These are phyloP conservation scores for Papilio polyxenes DNA, from an alignment of 1,140 invertebrate genomes.

Conservation along the genomic window DNA sequence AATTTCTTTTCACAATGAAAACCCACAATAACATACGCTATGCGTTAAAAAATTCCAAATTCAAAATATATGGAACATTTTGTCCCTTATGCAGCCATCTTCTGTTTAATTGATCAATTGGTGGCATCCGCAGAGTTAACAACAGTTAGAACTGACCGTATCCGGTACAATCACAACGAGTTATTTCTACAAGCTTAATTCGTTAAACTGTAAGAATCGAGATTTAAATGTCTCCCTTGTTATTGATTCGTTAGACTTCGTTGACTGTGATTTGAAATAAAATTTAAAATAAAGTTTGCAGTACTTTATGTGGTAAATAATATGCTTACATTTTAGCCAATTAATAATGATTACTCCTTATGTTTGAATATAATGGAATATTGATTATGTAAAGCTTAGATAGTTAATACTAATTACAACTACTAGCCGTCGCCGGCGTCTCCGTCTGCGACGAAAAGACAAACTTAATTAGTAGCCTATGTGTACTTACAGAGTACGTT, in stretches of 20 bases:
- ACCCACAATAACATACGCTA: background rate
- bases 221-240: constrained; percentile 54
- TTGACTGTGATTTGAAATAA: background rate
- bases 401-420: too few relatives aligned
- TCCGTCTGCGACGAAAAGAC: too few relatives aligned
- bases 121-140: constrained; percentile 63
- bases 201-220: constrained; percentile 48
- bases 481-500: too few relatives aligned
- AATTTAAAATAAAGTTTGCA: too few relatives aligned
- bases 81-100: constrained; percentile 28
- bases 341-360: too few relatives aligned
- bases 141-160: constrained; percentile 54
- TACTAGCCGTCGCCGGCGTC: too few relatives aligned
- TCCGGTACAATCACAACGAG: constrained; percentile 47
- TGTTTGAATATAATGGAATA: too few relatives aligned
- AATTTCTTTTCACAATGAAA: background rate
- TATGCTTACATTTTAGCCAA: too few relatives aligned
- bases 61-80: constrained; percentile 1
- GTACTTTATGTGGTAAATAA: too few relatives aligned
- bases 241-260: constrained; percentile 33
- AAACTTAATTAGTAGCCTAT: too few relatives aligned
- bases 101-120: constrained; percentile 68
- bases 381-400: too few relatives aligned
- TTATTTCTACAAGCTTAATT: constrained; percentile 54
- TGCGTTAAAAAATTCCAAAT: background rate